Conservation (phyloP, 2,797 vertebrate genomes). For the Bradypodion pumilum region DNA sequence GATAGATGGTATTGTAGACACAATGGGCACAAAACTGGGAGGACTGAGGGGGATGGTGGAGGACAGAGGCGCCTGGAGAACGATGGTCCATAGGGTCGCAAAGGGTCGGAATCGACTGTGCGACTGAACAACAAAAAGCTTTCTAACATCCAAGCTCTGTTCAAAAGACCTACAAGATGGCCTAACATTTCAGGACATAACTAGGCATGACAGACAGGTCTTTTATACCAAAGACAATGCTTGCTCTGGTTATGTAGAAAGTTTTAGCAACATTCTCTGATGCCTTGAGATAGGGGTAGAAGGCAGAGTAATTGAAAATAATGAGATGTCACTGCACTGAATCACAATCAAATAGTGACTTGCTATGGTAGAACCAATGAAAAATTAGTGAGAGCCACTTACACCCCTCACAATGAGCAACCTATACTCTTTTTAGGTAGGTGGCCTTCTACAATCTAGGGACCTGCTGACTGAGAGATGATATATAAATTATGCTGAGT, state of each 20-base stretch:
- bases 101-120: no score
- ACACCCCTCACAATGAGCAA: background rate
- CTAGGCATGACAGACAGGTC: background rate
- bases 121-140: no score
- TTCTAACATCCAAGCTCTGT: no score
- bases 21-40: no score
- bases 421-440: background rate
- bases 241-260: background rate
- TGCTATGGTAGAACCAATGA: background rate
- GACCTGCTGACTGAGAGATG: no score
- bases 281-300: background rate
- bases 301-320: background rate
- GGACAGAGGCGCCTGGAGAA: no score
- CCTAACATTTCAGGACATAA: background rate
- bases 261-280: background rate
- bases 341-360: background rate
- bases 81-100: no score
- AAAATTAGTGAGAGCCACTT: background rate
- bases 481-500: no score
- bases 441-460: no score
- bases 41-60: no score
- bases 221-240: background rate
- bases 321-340: background rate
- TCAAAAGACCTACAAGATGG: background rate
- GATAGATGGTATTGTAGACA: no score